phyloP scores from a whole-genome alignment of 2,113 vertebrate genomes.

The Seriola quinqueradiata region DNA sequence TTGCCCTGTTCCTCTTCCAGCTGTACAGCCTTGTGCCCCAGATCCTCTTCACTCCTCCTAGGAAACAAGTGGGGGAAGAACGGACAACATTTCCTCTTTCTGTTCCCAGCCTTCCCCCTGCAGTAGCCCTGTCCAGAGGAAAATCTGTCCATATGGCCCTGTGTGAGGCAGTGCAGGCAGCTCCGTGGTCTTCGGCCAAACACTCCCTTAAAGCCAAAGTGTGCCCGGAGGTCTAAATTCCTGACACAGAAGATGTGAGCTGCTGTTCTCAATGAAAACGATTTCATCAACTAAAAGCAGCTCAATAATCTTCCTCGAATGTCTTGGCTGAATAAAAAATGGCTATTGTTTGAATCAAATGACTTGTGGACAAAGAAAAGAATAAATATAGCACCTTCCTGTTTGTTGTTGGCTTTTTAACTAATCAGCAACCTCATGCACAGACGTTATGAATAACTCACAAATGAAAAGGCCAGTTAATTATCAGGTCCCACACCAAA shows the following conservation, averaged over 20 bases:
- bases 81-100: slow-evolving; percentile 52
- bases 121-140: slow-evolving; percentile 40
- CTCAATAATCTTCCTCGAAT: not conserved
- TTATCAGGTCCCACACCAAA: slow-evolving; percentile 75
- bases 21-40: slow-evolving; percentile 83
- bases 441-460: slow-evolving; percentile 42
- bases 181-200: slow-evolving; percentile 68
- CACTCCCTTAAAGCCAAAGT: slow-evolving; percentile 74
- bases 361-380: slow-evolving; percentile 1
- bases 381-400: slow-evolving; percentile 40
- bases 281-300: not conserved
- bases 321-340: not conserved
- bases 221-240: slow-evolving; percentile 68
- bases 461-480: slow-evolving; percentile 78
- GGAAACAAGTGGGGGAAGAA: slow-evolving; percentile 48
- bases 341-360: slow-evolving; percentile 15
- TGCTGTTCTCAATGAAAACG: not conserved
- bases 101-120: slow-evolving; percentile 43
- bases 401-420: slow-evolving; percentile 59
- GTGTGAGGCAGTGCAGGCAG: slow-evolving; percentile 65
- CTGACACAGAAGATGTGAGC: not conserved
- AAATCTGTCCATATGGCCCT: slow-evolving; percentile 66
- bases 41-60: slow-evolving; percentile 80
- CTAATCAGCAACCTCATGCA: slow-evolving; percentile 57
- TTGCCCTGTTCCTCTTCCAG: slow-evolving; percentile 80